Percentiles rank a stretch among this genome's conserved stretches.
Conservation (phyloP, 2,113 vertebrate species). For the Otus sunia region DNA sequence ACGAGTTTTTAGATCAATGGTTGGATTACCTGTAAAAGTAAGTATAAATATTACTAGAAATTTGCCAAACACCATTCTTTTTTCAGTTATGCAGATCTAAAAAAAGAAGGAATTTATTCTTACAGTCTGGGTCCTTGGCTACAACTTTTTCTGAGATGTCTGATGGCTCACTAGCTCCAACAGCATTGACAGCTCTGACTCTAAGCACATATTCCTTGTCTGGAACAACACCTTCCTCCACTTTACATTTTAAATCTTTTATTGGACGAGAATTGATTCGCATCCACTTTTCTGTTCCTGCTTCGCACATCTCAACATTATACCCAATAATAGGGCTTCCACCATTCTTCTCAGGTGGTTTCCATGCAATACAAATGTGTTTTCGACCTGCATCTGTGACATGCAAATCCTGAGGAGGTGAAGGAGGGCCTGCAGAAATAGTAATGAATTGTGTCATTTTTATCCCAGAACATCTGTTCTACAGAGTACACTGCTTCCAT, state of each 20-base stretch:
- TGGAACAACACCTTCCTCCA: constrained; percentile 91
- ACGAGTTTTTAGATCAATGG: constrained; percentile 84
- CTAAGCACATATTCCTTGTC: constrained; percentile 95
- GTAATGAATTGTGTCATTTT: background rate
- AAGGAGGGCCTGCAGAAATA: constrained; percentile 83
- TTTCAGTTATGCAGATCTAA: background rate
- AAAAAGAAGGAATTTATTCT: constrained; percentile 61
- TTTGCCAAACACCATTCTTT: background rate
- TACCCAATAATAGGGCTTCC: constrained; percentile 93
- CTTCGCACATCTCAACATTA: constrained; percentile 93
- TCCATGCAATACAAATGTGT: constrained; percentile 94
- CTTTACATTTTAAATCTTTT: constrained; percentile 91
- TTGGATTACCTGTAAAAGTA: constrained; percentile 84
- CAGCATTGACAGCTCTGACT: constrained; percentile 91
- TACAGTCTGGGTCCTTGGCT: constrained; percentile 97
- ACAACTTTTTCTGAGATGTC: constrained; percentile 92
- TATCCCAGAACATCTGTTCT: background rate
- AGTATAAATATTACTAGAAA: background rate
- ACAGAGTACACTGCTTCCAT: background rate
- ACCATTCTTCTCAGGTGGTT: constrained; percentile 90
- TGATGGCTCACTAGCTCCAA: constrained; percentile 93
- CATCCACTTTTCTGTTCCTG: constrained; percentile 96
- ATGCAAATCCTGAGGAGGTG: constrained; percentile 88
- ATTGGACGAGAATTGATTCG: constrained; percentile 91
- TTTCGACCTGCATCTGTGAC: constrained; percentile 89